phyloP scores from a whole-genome alignment of 1,140 invertebrate genomes.

The Meloidogyne hapla region DNA sequence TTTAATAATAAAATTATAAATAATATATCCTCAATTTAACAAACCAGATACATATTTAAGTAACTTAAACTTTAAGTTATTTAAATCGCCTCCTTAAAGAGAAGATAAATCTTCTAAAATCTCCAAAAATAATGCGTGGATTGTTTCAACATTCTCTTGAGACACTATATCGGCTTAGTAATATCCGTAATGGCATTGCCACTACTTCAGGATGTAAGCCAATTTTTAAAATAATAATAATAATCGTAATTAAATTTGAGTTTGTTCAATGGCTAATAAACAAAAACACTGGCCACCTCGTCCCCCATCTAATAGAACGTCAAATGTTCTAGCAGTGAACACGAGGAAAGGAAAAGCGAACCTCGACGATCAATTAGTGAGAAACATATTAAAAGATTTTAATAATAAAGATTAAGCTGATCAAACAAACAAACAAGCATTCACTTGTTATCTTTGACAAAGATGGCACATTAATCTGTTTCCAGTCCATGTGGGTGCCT shows the following conservation, averaged over 20 bases:
- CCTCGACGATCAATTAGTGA: neutral
- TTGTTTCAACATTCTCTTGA: neutral
- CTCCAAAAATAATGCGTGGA: neutral
- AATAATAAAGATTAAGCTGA: neutral
- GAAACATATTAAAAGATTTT: neutral
- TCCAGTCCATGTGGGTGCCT: slow-evolving; percentile 68
- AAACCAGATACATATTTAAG: too few relatives aligned
- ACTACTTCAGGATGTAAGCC: neutral
- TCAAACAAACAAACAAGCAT: neutral
- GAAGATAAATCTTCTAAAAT: neutral
- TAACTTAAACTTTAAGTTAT: too few relatives aligned
- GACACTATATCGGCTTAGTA: neutral
- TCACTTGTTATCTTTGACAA: slow-evolving; percentile 68
- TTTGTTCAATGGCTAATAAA: neutral
- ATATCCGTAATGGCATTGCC: neutral
- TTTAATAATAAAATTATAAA: too few relatives aligned
- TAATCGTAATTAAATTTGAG: neutral
- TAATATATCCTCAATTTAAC: too few relatives aligned
- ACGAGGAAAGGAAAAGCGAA: neutral
- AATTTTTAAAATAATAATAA: neutral
- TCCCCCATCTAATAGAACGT: neutral
- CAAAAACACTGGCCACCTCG: neutral
- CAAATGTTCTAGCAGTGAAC: neutral
- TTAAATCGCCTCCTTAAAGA: too few relatives aligned
- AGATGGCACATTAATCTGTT: slow-evolving; percentile 68